Base-by-base conservation (phyloP, 2,113 vertebrate species). In the Stegostoma tigrinum region DNA sequence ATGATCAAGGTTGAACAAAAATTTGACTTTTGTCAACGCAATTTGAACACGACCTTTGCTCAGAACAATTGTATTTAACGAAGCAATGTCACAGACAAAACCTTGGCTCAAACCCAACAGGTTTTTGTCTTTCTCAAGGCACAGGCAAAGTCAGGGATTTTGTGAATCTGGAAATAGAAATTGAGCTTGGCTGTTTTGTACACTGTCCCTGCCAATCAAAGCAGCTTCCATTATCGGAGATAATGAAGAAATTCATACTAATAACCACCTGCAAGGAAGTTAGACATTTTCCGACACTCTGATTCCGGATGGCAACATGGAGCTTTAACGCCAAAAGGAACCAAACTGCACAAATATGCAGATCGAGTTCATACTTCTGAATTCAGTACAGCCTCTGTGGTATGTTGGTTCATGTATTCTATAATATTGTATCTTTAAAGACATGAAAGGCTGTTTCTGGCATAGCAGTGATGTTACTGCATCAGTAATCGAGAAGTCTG, bases 101-200 rank as follows among this genome's bases (percentile, higher is more conserved):
- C 30, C 30, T 52, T 90, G 87, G 87, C 55, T 90, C 87, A 90
- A 30, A 90, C 27, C 87, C 89, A 91, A 34, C 89, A 91, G 30
- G 89, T 34, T 38, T 91, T 91, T 91, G 89, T 91, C 89, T 91
- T 91, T 91, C 89, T 38, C 17, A 21, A 91, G 15, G 34, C 19
- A 12, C 34, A 66, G 89, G 38, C 89, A 90, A 90, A 90, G 87
- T 64, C 55, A 30, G 61, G 3, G 14, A 7, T 66, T 38, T 66
- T 66, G 19, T 66, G 23, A 38, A 38, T 91, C 89, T 91, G 61
- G 89, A 91, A 91, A 91, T 66, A 19, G 55, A 4, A 91, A 61
- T 66, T 66, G 61, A 91, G 61, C 17, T 91, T 6, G 38, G 52
- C 34, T 91, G 55, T 34, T 91, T 5, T 91, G 7, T 66, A 34